Evolutionary conservation across 2,113 vertebrate genomes (phyloP).

Genomic region (Ia io): DNA sequence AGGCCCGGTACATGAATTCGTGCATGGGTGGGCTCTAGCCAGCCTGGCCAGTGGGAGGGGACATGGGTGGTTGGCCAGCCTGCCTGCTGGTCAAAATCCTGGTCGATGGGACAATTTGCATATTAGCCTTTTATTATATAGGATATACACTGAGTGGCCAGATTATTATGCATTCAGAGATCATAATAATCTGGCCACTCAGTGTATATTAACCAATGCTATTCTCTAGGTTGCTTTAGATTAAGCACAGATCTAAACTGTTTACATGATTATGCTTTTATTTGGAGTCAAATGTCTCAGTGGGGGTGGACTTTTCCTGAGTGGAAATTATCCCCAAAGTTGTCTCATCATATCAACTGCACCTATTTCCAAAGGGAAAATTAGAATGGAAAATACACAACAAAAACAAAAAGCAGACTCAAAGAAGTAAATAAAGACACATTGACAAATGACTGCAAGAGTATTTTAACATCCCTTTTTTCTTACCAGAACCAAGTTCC

Average conservation of each 20-base stretch:
- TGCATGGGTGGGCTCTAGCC: no score
- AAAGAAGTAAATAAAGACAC: background rate
- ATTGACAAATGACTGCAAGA: background rate
- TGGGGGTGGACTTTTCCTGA: background rate
- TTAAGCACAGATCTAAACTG: background rate
- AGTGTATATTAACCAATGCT: background rate
- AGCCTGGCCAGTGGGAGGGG: no score
- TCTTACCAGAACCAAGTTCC: background rate
- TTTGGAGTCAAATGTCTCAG: background rate
- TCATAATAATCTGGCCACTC: no score
- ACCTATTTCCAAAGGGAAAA: background rate
- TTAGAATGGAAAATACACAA: background rate
- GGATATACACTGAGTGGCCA: no score
- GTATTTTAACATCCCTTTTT: background rate
- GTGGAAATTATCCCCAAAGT: background rate
- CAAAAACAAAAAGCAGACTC: background rate
- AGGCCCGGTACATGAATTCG: no score
- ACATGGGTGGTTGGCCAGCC: no score
- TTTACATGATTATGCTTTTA: background rate
- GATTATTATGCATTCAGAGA: no score
- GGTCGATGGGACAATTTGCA: no score
- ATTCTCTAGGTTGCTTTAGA: background rate
- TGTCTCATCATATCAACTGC: background rate
- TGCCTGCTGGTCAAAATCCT: no score
- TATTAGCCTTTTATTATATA: no score